Base-by-base conservation (phyloP, 53 echinoderm and acorn worm species). In the Mesocentrotus franciscanus region DNA sequence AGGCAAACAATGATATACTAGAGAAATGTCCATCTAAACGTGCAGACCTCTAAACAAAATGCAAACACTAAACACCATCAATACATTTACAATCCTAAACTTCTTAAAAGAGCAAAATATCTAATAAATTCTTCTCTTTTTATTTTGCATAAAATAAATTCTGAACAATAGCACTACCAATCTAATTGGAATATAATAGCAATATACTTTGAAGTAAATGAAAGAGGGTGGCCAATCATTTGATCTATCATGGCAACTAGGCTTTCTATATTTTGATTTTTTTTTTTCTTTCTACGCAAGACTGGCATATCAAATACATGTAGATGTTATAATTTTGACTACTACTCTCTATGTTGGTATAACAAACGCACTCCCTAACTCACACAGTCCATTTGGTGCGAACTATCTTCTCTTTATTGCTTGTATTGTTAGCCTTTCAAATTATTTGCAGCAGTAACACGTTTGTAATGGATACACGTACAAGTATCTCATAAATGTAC, bases 231-330 rank as follows among this genome's bases (percentile, higher is more conserved):
- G 22, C 75, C 10, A 49, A 26, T 24, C 55, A 24, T 55, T 55
- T 85, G 85, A 85, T 85, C 85, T 56, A 85, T 22, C 22, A 85
- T 85, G 85, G 85, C 56, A 56, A 85, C 85, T 85, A 20, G 34
- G 85, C 85, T 87, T 58, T n/a, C 42, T 81, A 42, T 39, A 22
- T 39, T 8, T 78, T 56, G 9, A 55, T 85, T 56, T 56, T 5
- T 85, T 85, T 85, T 87, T 57, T 58, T 5, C 56, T 85, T 85
- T 85, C 87, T 87, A 87, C 58, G 87, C 87, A 87, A 87, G 87
- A 87, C 58, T 87, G 87, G 87, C 87, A 87, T 87, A n/a, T 81
- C 59, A 59, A 87, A n/a, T 87, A 84, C 22, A 84, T 14, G 34
- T 33, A 30, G 33, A 30, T 78, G 78, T 4, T 34, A 84, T 6